Evolutionary conservation across 2,797 vertebrate species (phyloP), one percentile per base, ranked within the genome.

Genomic region (Gadopsis marmoratus): DNA sequence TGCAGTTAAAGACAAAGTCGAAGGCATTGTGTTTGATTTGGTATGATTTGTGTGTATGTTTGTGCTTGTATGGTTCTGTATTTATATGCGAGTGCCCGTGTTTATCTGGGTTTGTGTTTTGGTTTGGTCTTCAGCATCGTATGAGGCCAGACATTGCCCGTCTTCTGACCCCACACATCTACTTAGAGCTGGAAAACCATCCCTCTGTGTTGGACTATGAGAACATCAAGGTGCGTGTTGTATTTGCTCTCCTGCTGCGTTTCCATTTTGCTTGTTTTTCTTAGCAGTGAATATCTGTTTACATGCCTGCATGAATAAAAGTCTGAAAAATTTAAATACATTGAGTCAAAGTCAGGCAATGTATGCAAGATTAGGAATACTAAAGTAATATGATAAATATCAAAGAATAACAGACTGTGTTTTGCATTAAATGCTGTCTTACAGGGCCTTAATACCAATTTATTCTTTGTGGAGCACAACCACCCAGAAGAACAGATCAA

Each of bases 81-180:
- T 65, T 29, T 69, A 23, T 53, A 17, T 61, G 26, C 23, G 26
- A 64, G 29, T 76, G 4, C 5, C 21, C 35, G 7, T 75, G 58
- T 78, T 61, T 47, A 51, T 81, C 59, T 62, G 5, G 56, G 17
- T 62, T 59, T 48, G 5, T 71, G 37, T 55, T 79, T 81, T 67
- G 66, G 2, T 67, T 78, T 79, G 47, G 54, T 63, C 29, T 77
- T 61, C 72, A 99, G 98, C 97, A 99, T 91, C 97, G 97, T 43
- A 99, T 99, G 98, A 95, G 97, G 65, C 97, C 97, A 77, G 97
- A 98, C 68, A 99, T 99, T 45, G 97, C 98, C 69, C 88, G 87
- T 51, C 97, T 99, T 64, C 91, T 99, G 89, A 96, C 95, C 17
- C 97, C 98, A 65, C 96, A 98, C 87, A 97, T 99, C 89, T 99